Percentiles rank a stretch among this genome's conserved stretches.
Evolutionary conservation across 2,888 invertebrate species (phyloP).

Genomic region (Eupithecia pulchellata): DNA sequence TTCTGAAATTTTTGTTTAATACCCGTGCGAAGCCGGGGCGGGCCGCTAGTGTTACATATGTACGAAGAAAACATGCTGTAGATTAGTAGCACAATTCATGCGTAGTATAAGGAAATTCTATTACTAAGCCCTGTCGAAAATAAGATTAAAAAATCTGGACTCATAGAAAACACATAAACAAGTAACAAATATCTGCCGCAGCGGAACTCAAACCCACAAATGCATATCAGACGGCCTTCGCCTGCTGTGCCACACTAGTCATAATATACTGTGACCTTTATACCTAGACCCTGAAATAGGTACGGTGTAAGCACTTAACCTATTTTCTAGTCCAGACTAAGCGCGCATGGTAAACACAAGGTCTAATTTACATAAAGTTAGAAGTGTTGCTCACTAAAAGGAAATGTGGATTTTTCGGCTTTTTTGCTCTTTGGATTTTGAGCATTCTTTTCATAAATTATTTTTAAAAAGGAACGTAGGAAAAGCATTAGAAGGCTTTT

Average conservation of each 20-base stretch:
- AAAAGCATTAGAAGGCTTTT: too few species aligned
- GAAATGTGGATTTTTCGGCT: background rate
- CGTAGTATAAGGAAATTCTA: too few species aligned
- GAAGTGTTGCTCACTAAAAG: background rate
- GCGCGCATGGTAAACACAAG: background rate
- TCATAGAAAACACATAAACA: too few species aligned
- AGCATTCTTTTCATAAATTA: background rate
- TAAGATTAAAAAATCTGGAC: too few species aligned
- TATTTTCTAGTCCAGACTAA: background rate
- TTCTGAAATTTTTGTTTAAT: too few species aligned
- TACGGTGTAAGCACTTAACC: slow-evolving; percentile 12
- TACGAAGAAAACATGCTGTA: too few species aligned
- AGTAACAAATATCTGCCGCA: background rate
- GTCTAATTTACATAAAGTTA: slow-evolving; percentile 2
- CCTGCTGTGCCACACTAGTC: background rate
- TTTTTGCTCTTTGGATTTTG: background rate
- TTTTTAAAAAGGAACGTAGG: too few species aligned
- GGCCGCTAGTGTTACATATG: too few species aligned
- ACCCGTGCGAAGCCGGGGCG: too few species aligned
- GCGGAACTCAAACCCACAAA: background rate
- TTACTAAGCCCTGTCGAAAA: too few species aligned
- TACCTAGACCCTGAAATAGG: slow-evolving; percentile 8
- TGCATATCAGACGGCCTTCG: background rate
- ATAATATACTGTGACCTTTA: background rate
- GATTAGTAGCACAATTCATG: too few species aligned